Conservation (phyloP, 2,797 vertebrate genomes). For the Austrolebias charrua region DNA sequence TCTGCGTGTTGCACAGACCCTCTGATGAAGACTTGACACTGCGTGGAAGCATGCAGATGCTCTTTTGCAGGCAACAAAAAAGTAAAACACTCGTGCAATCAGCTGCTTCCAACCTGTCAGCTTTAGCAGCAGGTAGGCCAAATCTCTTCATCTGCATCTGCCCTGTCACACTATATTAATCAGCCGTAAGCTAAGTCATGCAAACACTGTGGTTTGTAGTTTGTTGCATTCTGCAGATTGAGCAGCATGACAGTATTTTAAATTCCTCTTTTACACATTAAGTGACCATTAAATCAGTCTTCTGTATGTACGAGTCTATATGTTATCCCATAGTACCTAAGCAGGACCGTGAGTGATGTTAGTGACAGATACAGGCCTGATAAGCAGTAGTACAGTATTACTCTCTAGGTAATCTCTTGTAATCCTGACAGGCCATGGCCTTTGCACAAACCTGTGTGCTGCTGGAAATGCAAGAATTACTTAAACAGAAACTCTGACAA, state of each 20-base stretch:
- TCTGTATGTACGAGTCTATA: conserved; percentile 21
- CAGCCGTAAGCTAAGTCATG: conserved; percentile 29
- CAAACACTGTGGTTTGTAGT: conserved; percentile 11
- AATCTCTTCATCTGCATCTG: conserved; percentile 29
- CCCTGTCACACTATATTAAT: conserved; percentile 19
- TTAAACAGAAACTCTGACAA: conserved; percentile 36
- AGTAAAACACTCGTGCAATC: neutral
- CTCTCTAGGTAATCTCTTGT: conserved; percentile 74
- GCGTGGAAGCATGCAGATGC: neutral
- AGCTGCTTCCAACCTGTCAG: conserved; percentile 40
- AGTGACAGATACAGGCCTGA: conserved; percentile 59
- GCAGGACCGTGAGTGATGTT: conserved; percentile 49
- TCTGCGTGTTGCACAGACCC: neutral
- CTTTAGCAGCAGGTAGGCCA: conserved; percentile 48
- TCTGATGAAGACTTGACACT: neutral
- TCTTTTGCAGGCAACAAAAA: neutral
- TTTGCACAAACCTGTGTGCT: conserved; percentile 45
- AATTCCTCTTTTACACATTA: conserved; percentile 4
- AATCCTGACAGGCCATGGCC: conserved; percentile 69
- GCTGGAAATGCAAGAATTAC: conserved; percentile 48
- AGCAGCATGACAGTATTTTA: neutral
- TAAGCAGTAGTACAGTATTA: conserved; percentile 74
- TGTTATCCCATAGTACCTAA: conserved; percentile 30
- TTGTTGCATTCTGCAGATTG: neutral
- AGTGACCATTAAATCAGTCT: conserved; percentile 1